Conservation (phyloP, 2,888 invertebrate species). For the Sphaerophoria taeniata region DNA sequence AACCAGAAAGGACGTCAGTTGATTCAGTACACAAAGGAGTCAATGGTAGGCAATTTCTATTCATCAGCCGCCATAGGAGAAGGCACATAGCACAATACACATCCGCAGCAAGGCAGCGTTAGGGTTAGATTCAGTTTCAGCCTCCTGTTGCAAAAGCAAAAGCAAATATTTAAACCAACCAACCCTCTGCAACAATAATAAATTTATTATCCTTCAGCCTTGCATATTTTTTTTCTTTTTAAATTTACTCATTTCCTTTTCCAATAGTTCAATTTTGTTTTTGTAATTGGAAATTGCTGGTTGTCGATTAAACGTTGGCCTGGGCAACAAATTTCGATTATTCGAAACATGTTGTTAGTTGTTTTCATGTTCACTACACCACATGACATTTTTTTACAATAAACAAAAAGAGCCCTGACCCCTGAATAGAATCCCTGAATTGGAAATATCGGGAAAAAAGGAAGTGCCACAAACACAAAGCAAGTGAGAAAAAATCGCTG, state of each 20-base stretch:
- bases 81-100: constrained; percentile 28
- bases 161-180: constrained; percentile 70
- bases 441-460: constrained; percentile 22
- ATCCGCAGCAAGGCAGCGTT: constrained; percentile 19
- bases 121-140: constrained; percentile 16
- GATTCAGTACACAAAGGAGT: constrained; percentile 64
- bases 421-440: constrained; percentile 40
- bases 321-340: constrained; percentile 45
- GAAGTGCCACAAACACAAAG: constrained; percentile 45
- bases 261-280: no score
- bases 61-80: constrained; percentile 12
- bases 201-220: constrained; percentile 48
- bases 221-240: constrained; percentile 34
- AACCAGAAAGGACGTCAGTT: constrained; percentile 65
- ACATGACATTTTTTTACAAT: constrained; percentile 54
- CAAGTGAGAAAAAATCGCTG: constrained; percentile 55
- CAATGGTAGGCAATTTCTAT: constrained; percentile 67
- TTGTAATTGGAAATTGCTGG: background rate
- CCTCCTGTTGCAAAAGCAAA: constrained; percentile 34
- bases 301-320: constrained; percentile 18
- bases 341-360: constrained; percentile 45
- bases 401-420: constrained; percentile 12
- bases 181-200: constrained; percentile 53
- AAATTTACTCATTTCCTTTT: constrained; percentile 40
- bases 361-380: constrained; percentile 54